These are phyloP conservation scores for Eupithecia vulgata DNA, from an alignment of 2,888 invertebrate genomes.

Conservation along the genomic window DNA sequence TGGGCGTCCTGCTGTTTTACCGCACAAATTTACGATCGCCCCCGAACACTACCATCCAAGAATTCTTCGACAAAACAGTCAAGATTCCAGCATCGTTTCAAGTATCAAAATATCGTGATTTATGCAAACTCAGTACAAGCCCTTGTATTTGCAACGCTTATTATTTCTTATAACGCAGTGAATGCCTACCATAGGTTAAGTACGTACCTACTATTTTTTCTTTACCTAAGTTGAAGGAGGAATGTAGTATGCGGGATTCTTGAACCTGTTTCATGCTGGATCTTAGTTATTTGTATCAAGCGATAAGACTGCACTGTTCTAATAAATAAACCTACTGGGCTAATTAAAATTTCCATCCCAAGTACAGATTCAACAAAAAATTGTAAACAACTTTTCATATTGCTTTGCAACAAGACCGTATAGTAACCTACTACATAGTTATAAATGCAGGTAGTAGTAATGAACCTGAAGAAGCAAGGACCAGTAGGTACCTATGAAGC, in stretches of 20 bases:
- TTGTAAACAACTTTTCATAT: not conserved
- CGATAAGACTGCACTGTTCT: not conserved
- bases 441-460: not conserved
- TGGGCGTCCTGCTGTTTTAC: constrained; percentile 78
- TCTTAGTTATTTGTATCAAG: constrained; percentile 11
- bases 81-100: constrained; percentile 74
- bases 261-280: constrained; percentile 11
- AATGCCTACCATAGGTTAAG: not conserved
- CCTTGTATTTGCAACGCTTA: constrained; percentile 50
- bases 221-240: not conserved
- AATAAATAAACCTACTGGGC: not conserved
- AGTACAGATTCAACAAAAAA: not conserved
- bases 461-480: not conserved
- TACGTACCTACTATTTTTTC: not conserved
- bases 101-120: constrained; percentile 82
- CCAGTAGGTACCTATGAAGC: not conserved
- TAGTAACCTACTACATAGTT: not conserved
- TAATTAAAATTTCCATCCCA: not conserved
- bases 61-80: constrained; percentile 56
- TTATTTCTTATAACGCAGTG: constrained; percentile 37
- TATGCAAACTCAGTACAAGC: constrained; percentile 63
- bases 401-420: not conserved
- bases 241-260: constrained; percentile 19
- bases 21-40: constrained; percentile 82
- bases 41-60: constrained; percentile 66